These are phyloP conservation scores for Euwallacea fornicatus DNA, from an alignment of 1,140 invertebrate genomes.

Conservation along the genomic window DNA sequence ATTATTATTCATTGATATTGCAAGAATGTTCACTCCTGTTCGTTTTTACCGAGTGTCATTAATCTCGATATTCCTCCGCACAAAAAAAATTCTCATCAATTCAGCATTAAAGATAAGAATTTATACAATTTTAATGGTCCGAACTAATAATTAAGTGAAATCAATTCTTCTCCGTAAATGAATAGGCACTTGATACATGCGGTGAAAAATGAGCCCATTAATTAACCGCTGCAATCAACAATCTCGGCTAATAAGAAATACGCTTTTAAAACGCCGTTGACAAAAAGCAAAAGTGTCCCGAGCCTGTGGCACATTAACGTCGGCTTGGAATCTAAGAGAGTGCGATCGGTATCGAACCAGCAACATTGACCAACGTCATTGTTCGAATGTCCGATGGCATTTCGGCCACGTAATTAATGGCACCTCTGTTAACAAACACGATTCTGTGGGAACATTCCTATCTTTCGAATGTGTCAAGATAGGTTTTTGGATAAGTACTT, in stretches of 20 bases:
- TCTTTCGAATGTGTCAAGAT: slow-evolving; percentile 20
- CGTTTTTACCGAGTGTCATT: too few species aligned
- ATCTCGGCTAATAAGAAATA: slow-evolving; percentile 4
- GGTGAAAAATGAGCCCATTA: slow-evolving; percentile 1
- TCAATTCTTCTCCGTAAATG: too few species aligned
- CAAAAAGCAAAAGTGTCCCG: slow-evolving; percentile 32
- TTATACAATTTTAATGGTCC: too few species aligned
- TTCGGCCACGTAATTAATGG: slow-evolving; percentile 43
- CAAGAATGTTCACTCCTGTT: too few species aligned
- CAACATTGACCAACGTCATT: slow-evolving; percentile 40
- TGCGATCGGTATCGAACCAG: slow-evolving; percentile 40
- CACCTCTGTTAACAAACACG: slow-evolving; percentile 31
- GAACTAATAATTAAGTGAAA: too few species aligned
- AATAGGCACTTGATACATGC: background rate
- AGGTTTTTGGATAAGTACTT: background rate
- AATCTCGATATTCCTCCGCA: too few species aligned
- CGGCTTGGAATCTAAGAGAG: slow-evolving; percentile 37
- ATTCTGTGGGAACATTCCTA: slow-evolving; percentile 42
- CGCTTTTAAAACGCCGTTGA: slow-evolving; percentile 14
- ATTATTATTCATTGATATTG: too few species aligned
- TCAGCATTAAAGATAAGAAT: too few species aligned
- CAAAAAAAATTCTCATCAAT: too few species aligned
- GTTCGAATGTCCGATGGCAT: slow-evolving; percentile 39
- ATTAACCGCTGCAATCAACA: slow-evolving; percentile 1
- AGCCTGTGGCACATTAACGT: slow-evolving; percentile 36